These are phyloP conservation scores for Bruchidius siliquastri DNA, from an alignment of 2,888 invertebrate genomes.

Conservation along the genomic window DNA sequence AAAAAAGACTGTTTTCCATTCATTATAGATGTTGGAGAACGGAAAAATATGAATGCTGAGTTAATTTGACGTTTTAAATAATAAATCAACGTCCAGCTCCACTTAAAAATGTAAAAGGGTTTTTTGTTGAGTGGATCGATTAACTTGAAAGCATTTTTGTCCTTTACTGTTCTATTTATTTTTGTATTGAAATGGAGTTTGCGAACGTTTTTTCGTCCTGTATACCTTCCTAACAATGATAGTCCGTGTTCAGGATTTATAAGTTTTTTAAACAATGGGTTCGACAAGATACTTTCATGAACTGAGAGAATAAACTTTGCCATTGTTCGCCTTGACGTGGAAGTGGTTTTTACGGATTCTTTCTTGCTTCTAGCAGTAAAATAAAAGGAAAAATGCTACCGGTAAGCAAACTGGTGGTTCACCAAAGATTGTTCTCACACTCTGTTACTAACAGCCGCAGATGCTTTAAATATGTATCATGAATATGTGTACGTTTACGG, in stretches of 20 bases:
- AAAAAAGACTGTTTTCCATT: neutral
- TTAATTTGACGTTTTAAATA: slow-evolving; percentile 28
- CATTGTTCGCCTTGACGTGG: slow-evolving; percentile 10
- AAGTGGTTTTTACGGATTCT: slow-evolving; percentile 1
- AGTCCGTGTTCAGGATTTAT: slow-evolving; percentile 13
- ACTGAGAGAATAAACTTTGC: slow-evolving; percentile 9
- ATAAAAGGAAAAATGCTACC: neutral
- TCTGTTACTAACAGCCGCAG: neutral
- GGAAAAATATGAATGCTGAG: slow-evolving; percentile 16
- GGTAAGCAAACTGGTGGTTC: neutral
- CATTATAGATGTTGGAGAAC: neutral
- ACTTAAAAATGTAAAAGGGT: slow-evolving; percentile 39
- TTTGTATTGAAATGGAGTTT: slow-evolving; percentile 31
- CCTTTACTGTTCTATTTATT: slow-evolving; percentile 34
- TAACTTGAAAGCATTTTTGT: slow-evolving; percentile 39
- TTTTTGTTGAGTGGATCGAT: slow-evolving; percentile 34
- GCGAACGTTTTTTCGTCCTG: slow-evolving; percentile 16
- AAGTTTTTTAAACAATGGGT: slow-evolving; percentile 15
- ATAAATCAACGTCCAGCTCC: slow-evolving; percentile 43
- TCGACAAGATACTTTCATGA: slow-evolving; percentile 12
- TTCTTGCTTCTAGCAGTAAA: neutral
- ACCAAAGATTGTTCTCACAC: neutral
- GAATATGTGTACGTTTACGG: neutral
- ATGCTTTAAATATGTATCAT: neutral
- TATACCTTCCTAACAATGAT: slow-evolving; percentile 16